Percentiles rank a stretch among this genome's conserved stretches.
Conservation (phyloP, 1,140 invertebrate species). For the Acromyrmex echinatior region DNA sequence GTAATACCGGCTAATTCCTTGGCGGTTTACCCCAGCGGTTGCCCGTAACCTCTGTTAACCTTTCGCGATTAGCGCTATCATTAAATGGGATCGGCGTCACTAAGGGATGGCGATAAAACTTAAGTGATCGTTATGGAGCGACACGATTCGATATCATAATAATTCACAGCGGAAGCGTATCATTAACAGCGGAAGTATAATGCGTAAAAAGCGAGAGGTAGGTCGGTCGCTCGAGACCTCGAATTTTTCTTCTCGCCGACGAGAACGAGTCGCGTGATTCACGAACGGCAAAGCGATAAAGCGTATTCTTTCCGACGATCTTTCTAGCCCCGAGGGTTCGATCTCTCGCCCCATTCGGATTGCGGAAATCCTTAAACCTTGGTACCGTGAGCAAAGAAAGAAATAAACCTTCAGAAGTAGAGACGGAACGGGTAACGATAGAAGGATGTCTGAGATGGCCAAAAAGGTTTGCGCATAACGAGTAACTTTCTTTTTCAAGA, state of each 20-base stretch:
- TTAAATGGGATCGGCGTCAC: slow-evolving; percentile 56
- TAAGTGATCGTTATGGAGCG: slow-evolving; percentile 49
- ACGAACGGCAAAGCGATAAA: slow-evolving; percentile 63
- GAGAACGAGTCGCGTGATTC: slow-evolving; percentile 48
- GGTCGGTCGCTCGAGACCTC: slow-evolving; percentile 34
- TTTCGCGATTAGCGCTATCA: slow-evolving; percentile 58
- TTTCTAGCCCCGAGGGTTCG: slow-evolving; percentile 64
- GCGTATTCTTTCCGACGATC: slow-evolving; percentile 65
- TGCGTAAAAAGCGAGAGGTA: slow-evolving; percentile 41
- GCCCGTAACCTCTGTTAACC: slow-evolving; percentile 56
- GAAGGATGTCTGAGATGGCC: not conserved
- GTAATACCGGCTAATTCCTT: slow-evolving; percentile 57
- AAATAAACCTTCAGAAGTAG: slow-evolving; percentile 49
- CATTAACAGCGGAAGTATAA: slow-evolving; percentile 56
- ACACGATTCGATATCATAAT: slow-evolving; percentile 61
- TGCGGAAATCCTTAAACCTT: slow-evolving; percentile 62
- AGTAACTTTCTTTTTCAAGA: not conserved
- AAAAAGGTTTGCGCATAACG: slow-evolving; percentile 14
- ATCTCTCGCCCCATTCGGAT: slow-evolving; percentile 60
- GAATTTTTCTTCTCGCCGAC: slow-evolving; percentile 39
- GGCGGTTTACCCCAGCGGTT: slow-evolving; percentile 38
- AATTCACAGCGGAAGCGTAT: slow-evolving; percentile 45
- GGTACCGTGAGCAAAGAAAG: slow-evolving; percentile 22
- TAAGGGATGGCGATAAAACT: slow-evolving; percentile 49
- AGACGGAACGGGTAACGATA: slow-evolving; percentile 29